Percentiles rank a stretch among this genome's conserved stretches.
phyloP scores from a whole-genome alignment of 2,888 invertebrate species.

The Trissolcus brochymenae region DNA sequence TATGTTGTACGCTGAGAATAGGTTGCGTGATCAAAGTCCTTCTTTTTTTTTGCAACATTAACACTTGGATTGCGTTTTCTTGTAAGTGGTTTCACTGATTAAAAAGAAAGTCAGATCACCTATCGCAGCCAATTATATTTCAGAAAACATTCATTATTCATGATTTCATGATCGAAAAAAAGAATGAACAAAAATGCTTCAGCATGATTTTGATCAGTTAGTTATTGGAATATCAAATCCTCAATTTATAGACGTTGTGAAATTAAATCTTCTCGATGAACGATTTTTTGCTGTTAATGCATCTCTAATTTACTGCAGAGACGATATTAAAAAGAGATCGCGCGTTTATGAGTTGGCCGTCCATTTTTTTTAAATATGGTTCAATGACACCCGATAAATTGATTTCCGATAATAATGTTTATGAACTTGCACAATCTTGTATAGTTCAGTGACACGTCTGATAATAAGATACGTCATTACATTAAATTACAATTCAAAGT shows the following conservation, averaged over 20 bases:
- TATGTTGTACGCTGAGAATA: conserved; percentile 10
- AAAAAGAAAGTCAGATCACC: too few species aligned
- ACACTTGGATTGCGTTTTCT: conserved; percentile 20
- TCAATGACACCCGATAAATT: conserved; percentile 45
- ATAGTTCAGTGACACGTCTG: conserved; percentile 25
- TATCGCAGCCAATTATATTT: too few species aligned
- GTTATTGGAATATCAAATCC: too few species aligned
- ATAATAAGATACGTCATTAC: not conserved
- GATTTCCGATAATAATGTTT: conserved; percentile 40
- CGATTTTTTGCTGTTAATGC: not conserved
- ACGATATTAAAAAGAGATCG: conserved; percentile 16
- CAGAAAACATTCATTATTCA: too few species aligned
- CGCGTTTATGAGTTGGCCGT: not conserved
- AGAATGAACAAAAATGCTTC: too few species aligned
- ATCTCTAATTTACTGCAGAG: conserved; percentile 1
- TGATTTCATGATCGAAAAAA: too few species aligned
- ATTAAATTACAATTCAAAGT: too few species aligned
- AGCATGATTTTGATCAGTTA: too few species aligned
- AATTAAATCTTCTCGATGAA: too few species aligned
- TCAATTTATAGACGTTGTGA: too few species aligned
- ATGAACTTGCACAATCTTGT: conserved; percentile 27
- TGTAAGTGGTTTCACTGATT: too few species aligned
- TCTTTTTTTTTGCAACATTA: conserved; percentile 2
- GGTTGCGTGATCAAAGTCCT: too few species aligned
- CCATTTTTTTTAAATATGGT: conserved; percentile 15